These are phyloP conservation scores for Fundulus diaphanus DNA, from an alignment of 2,797 vertebrate genomes.

Conservation along the genomic window DNA sequence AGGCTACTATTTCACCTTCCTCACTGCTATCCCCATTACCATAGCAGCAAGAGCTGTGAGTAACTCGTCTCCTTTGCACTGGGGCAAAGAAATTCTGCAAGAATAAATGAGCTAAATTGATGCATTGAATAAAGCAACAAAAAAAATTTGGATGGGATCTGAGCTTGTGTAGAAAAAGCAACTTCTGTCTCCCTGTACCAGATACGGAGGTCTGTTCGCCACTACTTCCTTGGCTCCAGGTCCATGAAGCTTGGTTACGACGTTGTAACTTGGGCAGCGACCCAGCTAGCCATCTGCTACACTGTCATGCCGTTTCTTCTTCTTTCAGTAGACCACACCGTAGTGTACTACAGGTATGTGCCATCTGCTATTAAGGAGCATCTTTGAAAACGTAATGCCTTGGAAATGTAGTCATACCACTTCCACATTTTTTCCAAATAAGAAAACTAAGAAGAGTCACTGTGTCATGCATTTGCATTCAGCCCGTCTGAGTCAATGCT, in stretches of 20 bases:
- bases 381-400: background rate
- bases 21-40: slow-evolving; percentile 93
- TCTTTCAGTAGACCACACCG: slow-evolving; percentile 86
- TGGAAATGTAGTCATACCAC: background rate
- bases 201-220: slow-evolving; percentile 87
- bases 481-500: background rate
- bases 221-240: slow-evolving; percentile 83
- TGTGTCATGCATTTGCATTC: background rate
- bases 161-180: background rate
- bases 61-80: slow-evolving; percentile 9
- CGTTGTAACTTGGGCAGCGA: slow-evolving; percentile 86
- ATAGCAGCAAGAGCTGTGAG: slow-evolving; percentile 89
- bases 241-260: slow-evolving; percentile 85
- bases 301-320: slow-evolving; percentile 92
- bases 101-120: background rate
- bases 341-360: slow-evolving; percentile 90
- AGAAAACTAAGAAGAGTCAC: background rate
- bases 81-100: background rate
- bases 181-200: slow-evolving; percentile 57
- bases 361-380: background rate
- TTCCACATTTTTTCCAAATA: background rate
- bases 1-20: slow-evolving; percentile 97
- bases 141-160: background rate
- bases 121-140: background rate
- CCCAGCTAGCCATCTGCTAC: slow-evolving; percentile 92